Percentiles rank a stretch among this genome's conserved stretches.
Conservation (phyloP, 2,113 vertebrate species). For the Fulica atra region DNA sequence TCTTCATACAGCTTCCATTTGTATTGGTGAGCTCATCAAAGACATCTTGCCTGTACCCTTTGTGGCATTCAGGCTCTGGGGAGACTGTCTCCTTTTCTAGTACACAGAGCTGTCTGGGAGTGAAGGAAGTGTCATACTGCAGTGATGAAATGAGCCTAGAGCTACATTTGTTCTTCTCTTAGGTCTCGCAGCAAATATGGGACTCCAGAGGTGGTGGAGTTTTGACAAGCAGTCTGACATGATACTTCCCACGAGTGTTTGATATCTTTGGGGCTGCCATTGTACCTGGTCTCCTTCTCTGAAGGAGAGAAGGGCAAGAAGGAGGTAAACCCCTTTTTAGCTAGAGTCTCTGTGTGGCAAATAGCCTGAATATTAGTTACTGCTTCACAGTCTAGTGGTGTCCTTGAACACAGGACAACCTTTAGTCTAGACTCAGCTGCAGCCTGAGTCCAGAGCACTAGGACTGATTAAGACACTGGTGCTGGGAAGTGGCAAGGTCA, state of each 20-base stretch:
- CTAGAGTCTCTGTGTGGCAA: neutral
- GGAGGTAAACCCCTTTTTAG: neutral
- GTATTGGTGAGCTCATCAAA: neutral
- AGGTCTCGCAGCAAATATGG: slow-evolving; percentile 18
- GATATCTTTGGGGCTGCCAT: neutral
- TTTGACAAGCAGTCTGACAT: neutral
- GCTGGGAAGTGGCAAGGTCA: slow-evolving; percentile 30
- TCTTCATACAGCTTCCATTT: neutral
- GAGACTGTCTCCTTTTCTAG: neutral
- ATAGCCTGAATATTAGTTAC: neutral
- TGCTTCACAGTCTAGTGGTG: neutral
- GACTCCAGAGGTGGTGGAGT: neutral
- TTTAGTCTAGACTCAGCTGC: neutral
- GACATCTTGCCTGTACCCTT: neutral
- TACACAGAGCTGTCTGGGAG: neutral
- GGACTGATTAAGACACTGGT: neutral
- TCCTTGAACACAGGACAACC: neutral
- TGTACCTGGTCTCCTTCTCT: neutral
- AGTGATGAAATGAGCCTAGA: neutral
- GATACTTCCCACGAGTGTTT: neutral
- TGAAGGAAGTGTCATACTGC: neutral
- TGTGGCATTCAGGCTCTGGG: neutral
- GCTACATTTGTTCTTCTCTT: neutral
- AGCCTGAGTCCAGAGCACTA: neutral
- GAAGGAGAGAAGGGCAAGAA: neutral